Evolutionary conservation across 2,888 invertebrate species (phyloP).

Genomic region (Bhutanitis thaidina): DNA sequence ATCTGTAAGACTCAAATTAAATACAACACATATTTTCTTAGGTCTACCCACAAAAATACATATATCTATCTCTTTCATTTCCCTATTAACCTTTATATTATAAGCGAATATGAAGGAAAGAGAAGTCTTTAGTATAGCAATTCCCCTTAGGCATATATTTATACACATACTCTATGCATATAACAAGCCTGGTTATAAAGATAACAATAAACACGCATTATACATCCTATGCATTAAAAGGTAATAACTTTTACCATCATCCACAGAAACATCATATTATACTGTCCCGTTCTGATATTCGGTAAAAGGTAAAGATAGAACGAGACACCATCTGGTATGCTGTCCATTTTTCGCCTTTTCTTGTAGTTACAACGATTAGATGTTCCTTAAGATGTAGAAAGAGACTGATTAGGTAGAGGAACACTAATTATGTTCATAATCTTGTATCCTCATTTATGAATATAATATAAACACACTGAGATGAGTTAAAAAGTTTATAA

Average conservation of each 20-base stretch:
- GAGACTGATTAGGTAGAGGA: no score
- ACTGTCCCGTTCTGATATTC: no score
- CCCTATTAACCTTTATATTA: conserved; percentile 62
- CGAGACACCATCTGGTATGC: neutral
- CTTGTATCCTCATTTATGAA: no score
- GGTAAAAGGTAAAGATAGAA: neutral
- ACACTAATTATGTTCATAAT: no score
- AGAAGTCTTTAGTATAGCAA: conserved; percentile 34
- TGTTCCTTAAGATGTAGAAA: no score
- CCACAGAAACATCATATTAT: no score
- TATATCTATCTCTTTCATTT: conserved; percentile 28
- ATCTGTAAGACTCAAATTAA: conserved; percentile 9
- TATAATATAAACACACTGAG: no score
- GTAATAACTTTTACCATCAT: no score
- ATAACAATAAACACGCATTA: conserved; percentile 33
- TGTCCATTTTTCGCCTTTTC: no score
- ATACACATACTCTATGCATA: conserved; percentile 62
- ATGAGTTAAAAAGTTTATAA: no score
- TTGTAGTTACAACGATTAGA: no score
- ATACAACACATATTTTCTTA: conserved; percentile 18
- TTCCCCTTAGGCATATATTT: conserved; percentile 48
- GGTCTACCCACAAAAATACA: conserved; percentile 16
- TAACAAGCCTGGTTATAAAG: conserved; percentile 50
- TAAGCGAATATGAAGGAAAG: conserved; percentile 62
- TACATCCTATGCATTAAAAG: neutral